Evolutionary conservation across 1,140 invertebrate species (phyloP), one percentile per base, ranked within the genome.

Genomic region (Trypoxylus dichotomus): DNA sequence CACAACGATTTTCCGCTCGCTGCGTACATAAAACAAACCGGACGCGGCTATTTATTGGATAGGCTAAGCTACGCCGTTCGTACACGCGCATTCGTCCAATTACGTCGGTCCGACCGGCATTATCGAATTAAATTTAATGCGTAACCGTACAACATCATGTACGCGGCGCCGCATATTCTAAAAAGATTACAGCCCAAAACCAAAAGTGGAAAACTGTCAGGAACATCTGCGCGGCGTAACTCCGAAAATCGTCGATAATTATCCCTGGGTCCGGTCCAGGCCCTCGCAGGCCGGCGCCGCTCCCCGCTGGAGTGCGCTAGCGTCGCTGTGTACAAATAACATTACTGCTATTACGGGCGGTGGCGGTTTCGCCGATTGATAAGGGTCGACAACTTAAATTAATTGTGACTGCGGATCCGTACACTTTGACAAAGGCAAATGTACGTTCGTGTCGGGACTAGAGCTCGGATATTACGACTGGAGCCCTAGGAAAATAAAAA

Each of bases 351-450:
- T 7, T 7, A 13, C 47, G 10, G 47, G 47, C 21, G 13, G 60
- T 6, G 15, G 60, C 60, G 60, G 60, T 68, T 68, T 68, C 60
- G 60, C 24, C 60, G 24, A 68, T 68, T 68, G 60, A 68, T 68
- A 68, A 68, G 60, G 60, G 60, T 68, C 60, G 60, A 68, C 60
- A 68, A 68, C 60, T 24, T 68, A 68, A 68, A 68, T 68, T 68
- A 68, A 68, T 68, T 68, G 60, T 27, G 60, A 68, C 60, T 68
- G 60, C 13, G 60, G 15, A 68, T 68, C 60, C 60, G 60, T 37
- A 37, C 60, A 25, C 11, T 68, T 68, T 68, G 60, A 68, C 60
- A 68, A 68, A 68, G 60, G 60, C 0, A 68, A 29, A 68, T 29
- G 60, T 63, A 25, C 60, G 3, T 68, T 24, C 24, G 27, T 27